These are phyloP conservation scores for Onychorhynchus coronatus DNA, from an alignment of 2,113 vertebrate species.

Conservation along the genomic window DNA sequence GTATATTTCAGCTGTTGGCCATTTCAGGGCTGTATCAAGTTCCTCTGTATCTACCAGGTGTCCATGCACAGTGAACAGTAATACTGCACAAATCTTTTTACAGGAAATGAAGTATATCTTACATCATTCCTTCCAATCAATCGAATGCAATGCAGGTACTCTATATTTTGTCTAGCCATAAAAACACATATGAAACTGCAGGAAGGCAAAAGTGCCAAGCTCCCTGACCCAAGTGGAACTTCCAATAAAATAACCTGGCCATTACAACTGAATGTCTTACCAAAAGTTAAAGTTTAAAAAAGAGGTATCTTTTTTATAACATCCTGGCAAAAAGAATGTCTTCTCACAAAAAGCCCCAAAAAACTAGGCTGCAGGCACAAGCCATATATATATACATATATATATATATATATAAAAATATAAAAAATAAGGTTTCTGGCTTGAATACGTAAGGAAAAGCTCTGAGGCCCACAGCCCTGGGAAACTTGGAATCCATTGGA, in stretches of 20 bases:
- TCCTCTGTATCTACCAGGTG: slow-evolving; percentile 16
- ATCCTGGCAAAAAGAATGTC: not conserved
- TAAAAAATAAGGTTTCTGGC: too few species aligned
- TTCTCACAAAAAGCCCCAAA: not conserved
- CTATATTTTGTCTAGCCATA: not conserved
- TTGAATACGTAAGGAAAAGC: not conserved
- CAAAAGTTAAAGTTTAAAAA: not conserved
- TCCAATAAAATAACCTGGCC: not conserved
- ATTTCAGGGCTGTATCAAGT: slow-evolving; percentile 3
- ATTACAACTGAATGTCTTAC: not conserved
- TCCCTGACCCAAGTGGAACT: not conserved
- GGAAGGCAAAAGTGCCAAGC: not conserved
- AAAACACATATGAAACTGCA: not conserved
- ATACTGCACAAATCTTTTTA: not conserved
- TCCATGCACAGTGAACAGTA: not conserved
- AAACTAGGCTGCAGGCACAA: not conserved
- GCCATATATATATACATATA: not conserved
- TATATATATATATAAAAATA: too few species aligned
- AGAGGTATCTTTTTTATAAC: not conserved
- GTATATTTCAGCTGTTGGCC: slow-evolving; percentile 54
- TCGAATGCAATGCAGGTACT: not conserved
- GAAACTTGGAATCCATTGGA: not conserved
- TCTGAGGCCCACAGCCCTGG: not conserved
- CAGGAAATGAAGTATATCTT: not conserved
- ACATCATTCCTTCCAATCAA: not conserved